phyloP scores from a whole-genome alignment of 2,113 vertebrate genomes.

The Xenopus borealis region DNA sequence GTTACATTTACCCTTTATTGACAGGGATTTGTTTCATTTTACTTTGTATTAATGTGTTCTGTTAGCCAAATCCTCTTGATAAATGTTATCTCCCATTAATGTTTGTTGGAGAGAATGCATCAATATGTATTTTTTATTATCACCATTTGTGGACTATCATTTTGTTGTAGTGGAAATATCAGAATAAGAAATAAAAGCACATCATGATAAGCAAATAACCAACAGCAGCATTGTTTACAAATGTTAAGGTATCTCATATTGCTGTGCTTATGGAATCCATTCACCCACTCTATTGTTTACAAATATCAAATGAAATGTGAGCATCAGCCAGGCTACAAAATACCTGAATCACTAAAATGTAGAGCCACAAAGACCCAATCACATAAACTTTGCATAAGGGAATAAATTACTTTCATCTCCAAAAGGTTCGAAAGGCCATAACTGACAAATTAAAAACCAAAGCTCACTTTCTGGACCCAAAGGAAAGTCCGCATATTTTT shows the following conservation, averaged over 20 bases:
- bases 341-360: not conserved
- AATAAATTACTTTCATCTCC: not conserved
- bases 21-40: too few species aligned
- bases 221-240: not conserved
- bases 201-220: not conserved
- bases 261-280: not conserved
- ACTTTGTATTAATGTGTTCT: too few species aligned
- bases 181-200: not conserved
- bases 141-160: too few species aligned
- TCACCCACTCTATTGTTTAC: not conserved
- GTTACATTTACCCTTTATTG: too few species aligned
- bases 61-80: too few species aligned
- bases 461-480: slow-evolving; percentile 9
- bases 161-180: too few species aligned
- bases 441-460: not conserved
- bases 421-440: too few species aligned
- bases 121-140: too few species aligned
- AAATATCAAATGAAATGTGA: not conserved
- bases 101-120: too few species aligned
- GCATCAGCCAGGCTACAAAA: not conserved
- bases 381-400: not conserved
- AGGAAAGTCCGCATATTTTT: slow-evolving; percentile 8
- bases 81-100: too few species aligned
- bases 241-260: not conserved
- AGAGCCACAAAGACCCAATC: not conserved